Percentiles rank a stretch among this genome's conserved stretches.
Conservation (phyloP, 2,888 invertebrate species). For the Cephalotes varians region DNA sequence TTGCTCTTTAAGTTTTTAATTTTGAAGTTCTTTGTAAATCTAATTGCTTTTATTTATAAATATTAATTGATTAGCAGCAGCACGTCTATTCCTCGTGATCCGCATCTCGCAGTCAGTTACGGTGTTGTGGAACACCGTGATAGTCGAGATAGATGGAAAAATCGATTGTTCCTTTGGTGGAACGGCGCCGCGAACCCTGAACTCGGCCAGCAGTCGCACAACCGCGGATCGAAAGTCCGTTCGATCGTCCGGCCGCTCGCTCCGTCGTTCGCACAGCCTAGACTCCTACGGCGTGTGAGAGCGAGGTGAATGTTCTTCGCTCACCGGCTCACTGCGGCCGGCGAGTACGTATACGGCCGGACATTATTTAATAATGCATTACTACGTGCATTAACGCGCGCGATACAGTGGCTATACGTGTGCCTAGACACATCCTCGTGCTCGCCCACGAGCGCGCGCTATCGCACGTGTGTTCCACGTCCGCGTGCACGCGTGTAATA, state of each 20-base stretch:
- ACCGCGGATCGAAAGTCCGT: slow-evolving; percentile 64
- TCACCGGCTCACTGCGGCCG: slow-evolving; percentile 48
- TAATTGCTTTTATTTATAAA: neutral
- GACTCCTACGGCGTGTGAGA: slow-evolving; percentile 63
- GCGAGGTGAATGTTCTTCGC: slow-evolving; percentile 75
- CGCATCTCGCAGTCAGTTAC: slow-evolving; percentile 41
- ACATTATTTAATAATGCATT: slow-evolving; percentile 78
- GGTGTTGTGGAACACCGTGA: slow-evolving; percentile 45
- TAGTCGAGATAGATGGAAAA: slow-evolving; percentile 56
- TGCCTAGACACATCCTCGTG: slow-evolving; percentile 60
- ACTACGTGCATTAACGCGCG: slow-evolving; percentile 76
- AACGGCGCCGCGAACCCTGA: slow-evolving; percentile 54
- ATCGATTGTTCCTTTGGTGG: slow-evolving; percentile 61
- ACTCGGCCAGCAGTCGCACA: slow-evolving; percentile 72
- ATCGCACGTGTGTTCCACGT: slow-evolving; percentile 30
- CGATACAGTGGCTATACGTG: slow-evolving; percentile 73
- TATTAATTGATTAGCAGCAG: neutral
- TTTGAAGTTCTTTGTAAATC: neutral
- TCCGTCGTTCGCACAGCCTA: slow-evolving; percentile 53
- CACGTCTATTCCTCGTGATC: neutral
- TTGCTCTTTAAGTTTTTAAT: neutral
- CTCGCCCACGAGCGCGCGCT: slow-evolving; percentile 12
- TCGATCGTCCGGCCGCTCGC: slow-evolving; percentile 46
- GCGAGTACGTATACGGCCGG: slow-evolving; percentile 65
- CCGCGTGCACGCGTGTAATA: slow-evolving; percentile 25